These are phyloP conservation scores for Cotesia congregata DNA, from an alignment of 2,888 invertebrate genomes.

Conservation along the genomic window DNA sequence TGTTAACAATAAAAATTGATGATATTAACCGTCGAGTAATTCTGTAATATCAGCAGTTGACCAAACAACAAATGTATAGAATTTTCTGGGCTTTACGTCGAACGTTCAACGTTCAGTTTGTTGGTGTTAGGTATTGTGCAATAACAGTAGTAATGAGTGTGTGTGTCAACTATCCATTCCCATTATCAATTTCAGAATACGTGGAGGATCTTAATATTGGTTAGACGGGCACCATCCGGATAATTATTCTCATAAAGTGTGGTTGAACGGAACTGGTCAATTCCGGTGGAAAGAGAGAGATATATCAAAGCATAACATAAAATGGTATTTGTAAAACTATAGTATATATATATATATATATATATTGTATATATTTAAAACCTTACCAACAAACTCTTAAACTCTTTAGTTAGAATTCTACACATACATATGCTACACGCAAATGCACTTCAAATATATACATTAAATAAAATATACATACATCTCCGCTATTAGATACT, in stretches of 20 bases:
- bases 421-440: background rate
- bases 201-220: conserved; percentile 23
- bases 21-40: background rate
- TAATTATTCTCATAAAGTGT: conserved; percentile 38
- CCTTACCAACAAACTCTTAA: conserved; percentile 8
- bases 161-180: conserved; percentile 1
- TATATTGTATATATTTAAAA: background rate
- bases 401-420: background rate
- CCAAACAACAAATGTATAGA: background rate
- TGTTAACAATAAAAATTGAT: too few relatives aligned
- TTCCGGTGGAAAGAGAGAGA: conserved; percentile 31
- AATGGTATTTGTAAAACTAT: conserved; percentile 5
- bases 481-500: background rate
- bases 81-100: background rate
- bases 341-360: too few relatives aligned
- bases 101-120: background rate
- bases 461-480: background rate
- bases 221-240: conserved; percentile 7
- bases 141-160: conserved; percentile 5
- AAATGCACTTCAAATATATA: background rate
- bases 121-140: background rate
- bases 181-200: conserved; percentile 19
- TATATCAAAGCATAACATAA: background rate
- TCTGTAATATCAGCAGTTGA: background rate
- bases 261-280: conserved; percentile 42